These are phyloP conservation scores for Eptesicus fuscus DNA, from an alignment of 2,113 vertebrate genomes.

Conservation along the genomic window DNA sequence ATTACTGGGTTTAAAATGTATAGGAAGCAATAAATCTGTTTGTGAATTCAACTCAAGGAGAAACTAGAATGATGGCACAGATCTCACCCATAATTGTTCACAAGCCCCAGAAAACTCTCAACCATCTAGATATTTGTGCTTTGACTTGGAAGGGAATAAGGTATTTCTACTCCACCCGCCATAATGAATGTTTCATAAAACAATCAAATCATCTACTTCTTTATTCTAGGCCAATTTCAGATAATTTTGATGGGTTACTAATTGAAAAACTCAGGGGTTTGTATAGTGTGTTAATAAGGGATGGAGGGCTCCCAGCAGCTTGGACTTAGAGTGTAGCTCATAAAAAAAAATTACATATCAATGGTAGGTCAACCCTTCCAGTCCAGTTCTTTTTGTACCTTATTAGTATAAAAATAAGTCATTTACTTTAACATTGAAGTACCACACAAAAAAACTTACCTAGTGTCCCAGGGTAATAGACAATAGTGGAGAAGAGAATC, in stretches of 20 bases:
- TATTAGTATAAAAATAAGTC: background rate
- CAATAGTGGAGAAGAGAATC: background rate
- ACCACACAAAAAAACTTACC: background rate
- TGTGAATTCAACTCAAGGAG: background rate
- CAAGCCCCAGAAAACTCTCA: background rate
- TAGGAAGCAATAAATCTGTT: background rate
- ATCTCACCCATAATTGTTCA: background rate
- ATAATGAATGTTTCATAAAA: background rate
- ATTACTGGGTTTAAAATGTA: constrained; percentile 7
- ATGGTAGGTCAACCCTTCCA: background rate
- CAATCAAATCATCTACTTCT: background rate
- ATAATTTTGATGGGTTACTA: background rate
- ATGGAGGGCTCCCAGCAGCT: background rate
- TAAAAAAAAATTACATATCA: background rate
- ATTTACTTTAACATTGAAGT: background rate
- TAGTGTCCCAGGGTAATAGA: background rate
- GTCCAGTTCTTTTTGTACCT: background rate
- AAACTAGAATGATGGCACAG: background rate
- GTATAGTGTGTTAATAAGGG: background rate
- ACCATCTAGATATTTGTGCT: background rate
- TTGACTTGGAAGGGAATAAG: background rate
- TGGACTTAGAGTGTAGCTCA: background rate
- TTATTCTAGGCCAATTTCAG: constrained; percentile 5
- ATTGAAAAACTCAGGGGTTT: background rate
- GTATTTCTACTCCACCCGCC: background rate